Conservation (phyloP, 2,888 invertebrate genomes). For the Fragum whitleyi region DNA sequence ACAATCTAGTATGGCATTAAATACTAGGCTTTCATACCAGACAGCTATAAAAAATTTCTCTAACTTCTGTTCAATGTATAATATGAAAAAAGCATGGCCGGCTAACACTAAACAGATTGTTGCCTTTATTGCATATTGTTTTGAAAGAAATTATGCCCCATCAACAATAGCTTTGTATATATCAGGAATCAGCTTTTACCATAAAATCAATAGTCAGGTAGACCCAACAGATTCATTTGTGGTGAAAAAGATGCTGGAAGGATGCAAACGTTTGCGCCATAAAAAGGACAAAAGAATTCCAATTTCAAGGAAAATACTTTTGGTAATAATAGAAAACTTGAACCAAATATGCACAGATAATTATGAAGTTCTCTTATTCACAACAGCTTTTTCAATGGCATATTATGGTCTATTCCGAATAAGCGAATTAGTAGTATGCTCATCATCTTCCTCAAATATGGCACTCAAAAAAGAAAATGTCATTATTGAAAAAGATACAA, state of each 20-base stretch:
- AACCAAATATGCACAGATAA: neutral
- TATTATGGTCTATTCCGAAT: conserved; percentile 49
- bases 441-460: neutral
- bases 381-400: conserved; percentile 29
- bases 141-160: conserved; percentile 39
- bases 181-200: conserved; percentile 38
- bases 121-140: conserved; percentile 40
- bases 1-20: conserved; percentile 12
- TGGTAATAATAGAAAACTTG: neutral
- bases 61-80: no score
- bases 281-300: conserved; percentile 25
- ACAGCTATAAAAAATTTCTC: neutral
- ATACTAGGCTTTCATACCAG: conserved; percentile 21
- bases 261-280: conserved; percentile 27
- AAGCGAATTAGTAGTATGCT: conserved; percentile 38
- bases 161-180: conserved; percentile 37
- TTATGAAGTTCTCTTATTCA: conserved; percentile 38
- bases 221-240: conserved; percentile 31
- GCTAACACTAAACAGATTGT: conserved; percentile 14
- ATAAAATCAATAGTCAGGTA: conserved; percentile 19
- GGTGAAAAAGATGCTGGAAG: conserved; percentile 42
- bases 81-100: conserved; percentile 18
- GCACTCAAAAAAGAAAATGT: conserved; percentile 9
- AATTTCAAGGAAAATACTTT: conserved; percentile 12
- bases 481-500: neutral